These are phyloP conservation scores for Vulpes ferrilata DNA, from an alignment of 2,113 vertebrate species.

Conservation along the genomic window DNA sequence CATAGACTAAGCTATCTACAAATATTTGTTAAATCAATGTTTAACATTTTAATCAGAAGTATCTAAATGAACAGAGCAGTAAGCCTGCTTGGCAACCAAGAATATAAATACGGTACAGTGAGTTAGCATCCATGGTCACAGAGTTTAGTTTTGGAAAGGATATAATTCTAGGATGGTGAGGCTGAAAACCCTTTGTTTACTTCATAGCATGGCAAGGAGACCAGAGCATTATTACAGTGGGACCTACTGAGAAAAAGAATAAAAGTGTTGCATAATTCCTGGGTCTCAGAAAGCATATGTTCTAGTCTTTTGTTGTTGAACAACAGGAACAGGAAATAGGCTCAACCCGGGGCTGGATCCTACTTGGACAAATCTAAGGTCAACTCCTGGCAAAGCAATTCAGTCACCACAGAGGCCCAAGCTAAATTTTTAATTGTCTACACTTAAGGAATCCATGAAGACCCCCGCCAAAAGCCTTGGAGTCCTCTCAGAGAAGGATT, in stretches of 20 bases:
- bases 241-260: background rate
- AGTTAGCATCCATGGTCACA: background rate
- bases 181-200: background rate
- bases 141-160: background rate
- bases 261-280: background rate
- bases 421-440: background rate
- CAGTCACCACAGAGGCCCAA: background rate
- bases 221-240: background rate
- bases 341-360: background rate
- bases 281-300: background rate
- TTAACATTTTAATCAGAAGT: constrained; percentile 56
- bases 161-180: background rate
- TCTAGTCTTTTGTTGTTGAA: background rate
- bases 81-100: background rate
- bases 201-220: background rate
- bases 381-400: constrained; percentile 5
- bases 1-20: constrained; percentile 7
- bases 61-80: background rate
- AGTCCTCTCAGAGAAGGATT: background rate
- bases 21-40: background rate
- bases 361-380: background rate
- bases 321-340: background rate
- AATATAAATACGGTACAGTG: background rate
- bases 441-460: background rate
- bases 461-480: background rate